Evolutionary conservation across 2,113 vertebrate genomes (phyloP).

Genomic region (Eptatretus burgeri): DNA sequence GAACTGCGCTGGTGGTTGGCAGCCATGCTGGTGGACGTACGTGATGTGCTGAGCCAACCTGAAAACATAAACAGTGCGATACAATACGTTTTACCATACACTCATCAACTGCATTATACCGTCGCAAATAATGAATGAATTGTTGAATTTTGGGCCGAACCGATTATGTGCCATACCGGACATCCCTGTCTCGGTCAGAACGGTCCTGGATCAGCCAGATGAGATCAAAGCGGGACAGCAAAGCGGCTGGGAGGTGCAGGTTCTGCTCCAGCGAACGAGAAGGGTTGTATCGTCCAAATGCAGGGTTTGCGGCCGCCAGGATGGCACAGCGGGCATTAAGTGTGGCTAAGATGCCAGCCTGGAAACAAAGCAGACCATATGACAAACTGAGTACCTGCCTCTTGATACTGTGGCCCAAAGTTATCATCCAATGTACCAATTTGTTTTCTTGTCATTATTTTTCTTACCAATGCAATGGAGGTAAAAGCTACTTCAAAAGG

Average conservation of each 20-base stretch:
- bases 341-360: conserved; percentile 59
- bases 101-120: no score
- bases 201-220: conserved; percentile 75
- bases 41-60: conserved; percentile 64
- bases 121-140: neutral
- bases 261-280: conserved; percentile 44
- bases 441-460: no score
- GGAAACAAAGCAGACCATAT: neutral
- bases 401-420: no score
- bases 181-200: conserved; percentile 37
- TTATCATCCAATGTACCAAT: no score
- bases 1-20: conserved; percentile 43
- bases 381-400: no score
- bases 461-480: no score
- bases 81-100: no score
- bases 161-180: conserved; percentile 19
- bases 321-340: conserved; percentile 68
- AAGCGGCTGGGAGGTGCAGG: conserved; percentile 44
- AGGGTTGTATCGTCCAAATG: conserved; percentile 54
- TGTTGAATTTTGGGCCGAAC: neutral
- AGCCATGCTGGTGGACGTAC: conserved; percentile 57
- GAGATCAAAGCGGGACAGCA: conserved; percentile 60
- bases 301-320: conserved; percentile 56
- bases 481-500: no score
- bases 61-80: neutral